These are phyloP conservation scores for Furnarius figulus DNA, from an alignment of 2,113 vertebrate species.

Conservation along the genomic window DNA sequence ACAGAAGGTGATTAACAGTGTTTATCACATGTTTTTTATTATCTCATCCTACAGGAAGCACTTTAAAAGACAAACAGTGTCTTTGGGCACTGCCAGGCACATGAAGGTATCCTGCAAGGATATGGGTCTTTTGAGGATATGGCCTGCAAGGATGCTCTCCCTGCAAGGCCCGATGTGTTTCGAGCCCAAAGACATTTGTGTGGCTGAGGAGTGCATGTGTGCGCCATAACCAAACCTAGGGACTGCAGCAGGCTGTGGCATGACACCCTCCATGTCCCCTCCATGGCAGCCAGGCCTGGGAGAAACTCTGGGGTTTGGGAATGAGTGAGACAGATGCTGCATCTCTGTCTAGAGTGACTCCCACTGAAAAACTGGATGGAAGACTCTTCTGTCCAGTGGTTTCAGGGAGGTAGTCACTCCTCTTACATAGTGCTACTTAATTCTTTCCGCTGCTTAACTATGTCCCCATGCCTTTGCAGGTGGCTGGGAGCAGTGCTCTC, in stretches of 20 bases:
- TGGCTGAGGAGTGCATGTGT: not conserved
- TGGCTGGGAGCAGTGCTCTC: not conserved
- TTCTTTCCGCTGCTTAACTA: not conserved
- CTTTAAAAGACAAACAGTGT: not conserved
- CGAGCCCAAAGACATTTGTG: fast-evolving
- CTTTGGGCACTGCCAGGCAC: not conserved
- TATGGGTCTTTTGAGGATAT: fast-evolving
- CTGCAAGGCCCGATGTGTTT: fast-evolving
- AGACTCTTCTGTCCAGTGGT: not conserved
- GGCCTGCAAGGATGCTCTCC: not conserved
- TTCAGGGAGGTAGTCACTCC: not conserved
- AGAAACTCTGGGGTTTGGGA: not conserved
- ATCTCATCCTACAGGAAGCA: not conserved
- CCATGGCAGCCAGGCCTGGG: not conserved
- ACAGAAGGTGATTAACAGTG: not conserved
- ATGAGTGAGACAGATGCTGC: not conserved
- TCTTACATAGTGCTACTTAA: not conserved
- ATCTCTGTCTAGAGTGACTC: not conserved
- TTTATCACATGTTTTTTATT: not conserved
- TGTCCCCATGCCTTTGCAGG: not conserved
- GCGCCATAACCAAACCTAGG: not conserved
- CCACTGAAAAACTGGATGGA: not conserved
- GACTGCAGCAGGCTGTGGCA: fast-evolving
- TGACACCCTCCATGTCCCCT: fast-evolving
- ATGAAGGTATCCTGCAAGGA: not conserved